phyloP scores from a whole-genome alignment of 1,140 invertebrate species.

The Carcinoscorpius rotundicauda region DNA sequence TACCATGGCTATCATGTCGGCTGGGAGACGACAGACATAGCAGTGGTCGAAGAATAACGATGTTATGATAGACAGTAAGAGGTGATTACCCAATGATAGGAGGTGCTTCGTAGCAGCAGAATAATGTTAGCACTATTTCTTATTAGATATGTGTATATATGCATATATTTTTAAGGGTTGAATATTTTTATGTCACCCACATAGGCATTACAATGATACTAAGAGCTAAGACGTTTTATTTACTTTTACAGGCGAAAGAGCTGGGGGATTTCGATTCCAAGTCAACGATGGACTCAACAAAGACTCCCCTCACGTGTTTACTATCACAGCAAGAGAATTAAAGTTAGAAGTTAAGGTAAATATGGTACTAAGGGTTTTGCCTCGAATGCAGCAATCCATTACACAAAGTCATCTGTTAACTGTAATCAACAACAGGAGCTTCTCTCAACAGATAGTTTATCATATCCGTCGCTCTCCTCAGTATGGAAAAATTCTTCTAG shows the following conservation, averaged over 20 bases:
- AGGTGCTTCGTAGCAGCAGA: no score
- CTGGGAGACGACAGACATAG: no score
- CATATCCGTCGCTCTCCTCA: slow-evolving; percentile 51
- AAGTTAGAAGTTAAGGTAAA: slow-evolving; percentile 51
- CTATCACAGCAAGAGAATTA: slow-evolving; percentile 57
- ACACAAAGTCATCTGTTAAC: slow-evolving; percentile 48
- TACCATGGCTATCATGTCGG: no score
- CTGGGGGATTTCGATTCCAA: slow-evolving; percentile 61
- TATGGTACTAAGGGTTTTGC: slow-evolving; percentile 64
- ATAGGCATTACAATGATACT: no score
- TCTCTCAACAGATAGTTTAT: slow-evolving; percentile 48
- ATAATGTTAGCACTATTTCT: no score
- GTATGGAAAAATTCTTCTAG: slow-evolving; percentile 61
- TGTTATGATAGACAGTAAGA: no score
- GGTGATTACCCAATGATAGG: no score
- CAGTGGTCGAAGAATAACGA: no score
- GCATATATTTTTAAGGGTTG: no score
- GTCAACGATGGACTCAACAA: slow-evolving; percentile 71
- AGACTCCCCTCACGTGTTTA: slow-evolving; percentile 47
- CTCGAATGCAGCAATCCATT: slow-evolving; percentile 57
- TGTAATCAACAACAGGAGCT: slow-evolving; percentile 50
- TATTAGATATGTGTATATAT: no score
- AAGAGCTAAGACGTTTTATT: no score
- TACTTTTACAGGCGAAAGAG: slow-evolving; percentile 45
- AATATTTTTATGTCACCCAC: no score